These are phyloP conservation scores for Dendropsophus ebraccatus DNA, from an alignment of 2,113 vertebrate species.

Conservation along the genomic window DNA sequence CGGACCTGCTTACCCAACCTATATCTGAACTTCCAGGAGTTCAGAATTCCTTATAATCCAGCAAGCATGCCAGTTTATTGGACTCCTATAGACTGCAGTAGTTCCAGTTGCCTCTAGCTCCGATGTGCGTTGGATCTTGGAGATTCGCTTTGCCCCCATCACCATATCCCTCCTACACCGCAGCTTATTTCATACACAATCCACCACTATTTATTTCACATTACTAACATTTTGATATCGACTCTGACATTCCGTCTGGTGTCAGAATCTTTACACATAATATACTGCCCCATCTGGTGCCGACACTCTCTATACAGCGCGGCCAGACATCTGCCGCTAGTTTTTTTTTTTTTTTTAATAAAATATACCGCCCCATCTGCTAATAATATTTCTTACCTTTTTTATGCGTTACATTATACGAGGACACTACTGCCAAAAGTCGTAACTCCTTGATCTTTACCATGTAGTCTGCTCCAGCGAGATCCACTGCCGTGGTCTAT, in stretches of 20 bases:
- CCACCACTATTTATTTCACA: background rate
- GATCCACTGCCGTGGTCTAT: background rate
- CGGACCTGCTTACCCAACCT: no score
- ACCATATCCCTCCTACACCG: no score
- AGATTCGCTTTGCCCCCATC: no score
- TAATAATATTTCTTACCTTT: constrained; percentile 40
- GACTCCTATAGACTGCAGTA: no score
- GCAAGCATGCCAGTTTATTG: no score
- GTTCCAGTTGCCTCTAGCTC: no score
- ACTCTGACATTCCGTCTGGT: constrained; percentile 26
- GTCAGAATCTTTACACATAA: background rate
- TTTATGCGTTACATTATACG: background rate
- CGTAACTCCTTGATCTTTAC: background rate
- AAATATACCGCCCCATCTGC: constrained; percentile 41
- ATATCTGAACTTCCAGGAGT: no score
- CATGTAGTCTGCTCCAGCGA: background rate
- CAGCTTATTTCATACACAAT: background rate
- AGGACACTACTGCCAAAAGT: background rate
- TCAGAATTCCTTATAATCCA: no score
- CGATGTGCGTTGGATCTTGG: no score
- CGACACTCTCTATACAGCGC: background rate
- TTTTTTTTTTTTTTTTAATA: background rate
- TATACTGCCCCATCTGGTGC: constrained; percentile 49
- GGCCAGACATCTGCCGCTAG: constrained; percentile 14
- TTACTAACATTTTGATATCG: constrained; percentile 28